Conservation (phyloP, 1,140 invertebrate species). For the Carposina sasakii region DNA sequence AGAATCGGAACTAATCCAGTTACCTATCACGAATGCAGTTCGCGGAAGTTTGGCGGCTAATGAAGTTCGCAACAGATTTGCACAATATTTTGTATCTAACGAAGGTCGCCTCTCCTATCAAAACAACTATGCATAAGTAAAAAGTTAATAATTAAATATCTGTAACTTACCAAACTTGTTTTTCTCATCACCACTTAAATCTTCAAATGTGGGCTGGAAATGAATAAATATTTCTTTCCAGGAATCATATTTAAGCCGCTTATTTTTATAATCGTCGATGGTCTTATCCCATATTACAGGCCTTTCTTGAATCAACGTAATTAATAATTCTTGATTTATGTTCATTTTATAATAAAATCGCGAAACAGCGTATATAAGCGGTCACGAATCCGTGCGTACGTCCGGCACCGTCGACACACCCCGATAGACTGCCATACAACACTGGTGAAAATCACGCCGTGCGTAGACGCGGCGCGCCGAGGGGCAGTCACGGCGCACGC, state of each 20-base stretch:
- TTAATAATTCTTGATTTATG: constrained; percentile 26
- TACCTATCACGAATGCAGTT: constrained; percentile 19
- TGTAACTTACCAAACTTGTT: constrained; percentile 13
- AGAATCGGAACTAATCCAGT: constrained; percentile 27
- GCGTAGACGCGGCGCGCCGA: constrained; percentile 25
- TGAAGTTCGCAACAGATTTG: constrained; percentile 14
- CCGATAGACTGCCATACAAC: constrained; percentile 27
- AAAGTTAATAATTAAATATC: constrained; percentile 21
- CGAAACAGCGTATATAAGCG: constrained; percentile 14
- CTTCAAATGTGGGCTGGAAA: constrained; percentile 22
- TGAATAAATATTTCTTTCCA: constrained; percentile 25
- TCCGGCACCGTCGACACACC: constrained; percentile 24
- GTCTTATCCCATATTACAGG: constrained; percentile 26
- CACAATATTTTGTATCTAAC: constrained; percentile 11
- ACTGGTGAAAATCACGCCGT: constrained; percentile 23
- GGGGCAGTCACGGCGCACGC: constrained; percentile 18
- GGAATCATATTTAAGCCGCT: constrained; percentile 22
- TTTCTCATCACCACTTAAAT: constrained; percentile 16
- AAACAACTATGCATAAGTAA: constrained; percentile 16
- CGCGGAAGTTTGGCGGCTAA: constrained; percentile 24
- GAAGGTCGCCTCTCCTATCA: constrained; percentile 11
- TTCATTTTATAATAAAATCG: constrained; percentile 17
- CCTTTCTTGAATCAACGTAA: constrained; percentile 22
- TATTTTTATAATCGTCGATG: constrained; percentile 24
- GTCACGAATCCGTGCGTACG: constrained; percentile 18